A percentile compares a stretch with the other conserved stretches of the same genome.
Conservation (phyloP, 2,797 vertebrate species). For the Syndactyla subalaris region DNA sequence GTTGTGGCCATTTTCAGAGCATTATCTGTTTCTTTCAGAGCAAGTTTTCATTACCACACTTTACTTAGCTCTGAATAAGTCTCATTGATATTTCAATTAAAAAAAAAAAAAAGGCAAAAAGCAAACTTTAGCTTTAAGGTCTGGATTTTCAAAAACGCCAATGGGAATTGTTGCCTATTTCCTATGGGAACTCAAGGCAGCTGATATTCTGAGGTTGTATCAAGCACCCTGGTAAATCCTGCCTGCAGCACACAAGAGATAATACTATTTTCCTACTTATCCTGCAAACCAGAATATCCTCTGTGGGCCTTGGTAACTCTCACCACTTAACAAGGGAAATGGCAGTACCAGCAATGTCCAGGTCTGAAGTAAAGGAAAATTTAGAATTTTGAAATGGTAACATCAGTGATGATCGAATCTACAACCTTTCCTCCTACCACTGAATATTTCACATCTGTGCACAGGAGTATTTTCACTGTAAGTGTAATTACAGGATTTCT, state of each 20-base stretch:
- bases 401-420: background rate
- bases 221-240: background rate
- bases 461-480: background rate
- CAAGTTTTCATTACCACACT: background rate
- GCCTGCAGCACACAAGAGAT: background rate
- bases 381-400: background rate
- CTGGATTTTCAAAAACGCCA: background rate
- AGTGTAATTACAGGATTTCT: background rate
- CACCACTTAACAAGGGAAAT: background rate
- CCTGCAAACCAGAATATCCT: background rate
- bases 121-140: background rate
- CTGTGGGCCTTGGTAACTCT: background rate
- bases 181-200: background rate
- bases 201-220: background rate
- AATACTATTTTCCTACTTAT: background rate
- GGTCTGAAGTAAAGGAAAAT: background rate
- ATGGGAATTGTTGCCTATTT: background rate
- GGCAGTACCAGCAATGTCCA: background rate
- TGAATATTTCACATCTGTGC: background rate
- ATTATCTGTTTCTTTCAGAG: background rate
- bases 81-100: background rate
- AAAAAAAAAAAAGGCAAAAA: background rate
- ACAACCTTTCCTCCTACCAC: background rate
- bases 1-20: background rate
- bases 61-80: background rate